These are phyloP conservation scores for Boleophthalmus pectinirostris DNA, from an alignment of 2,113 vertebrate species.

Conservation along the genomic window DNA sequence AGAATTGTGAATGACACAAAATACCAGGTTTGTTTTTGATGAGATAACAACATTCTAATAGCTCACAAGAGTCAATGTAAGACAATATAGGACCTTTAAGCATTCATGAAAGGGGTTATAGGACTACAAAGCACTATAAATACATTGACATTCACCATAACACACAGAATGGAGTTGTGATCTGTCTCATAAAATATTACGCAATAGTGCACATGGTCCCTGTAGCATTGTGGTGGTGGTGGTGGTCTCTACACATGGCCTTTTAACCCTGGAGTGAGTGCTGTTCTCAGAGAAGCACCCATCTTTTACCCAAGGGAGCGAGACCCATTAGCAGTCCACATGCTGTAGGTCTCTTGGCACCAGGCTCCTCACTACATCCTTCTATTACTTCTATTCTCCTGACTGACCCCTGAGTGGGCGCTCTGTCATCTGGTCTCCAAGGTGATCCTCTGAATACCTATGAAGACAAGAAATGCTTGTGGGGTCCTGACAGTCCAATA, in stretches of 20 bases:
- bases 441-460: constrained; percentile 55
- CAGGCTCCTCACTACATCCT: constrained; percentile 5
- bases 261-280: constrained; percentile 34
- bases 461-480: constrained; percentile 27
- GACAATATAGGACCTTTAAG: too few species aligned
- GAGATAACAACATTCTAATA: too few species aligned
- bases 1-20: too few species aligned
- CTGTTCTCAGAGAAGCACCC: constrained; percentile 25
- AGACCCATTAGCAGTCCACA: constrained; percentile 27
- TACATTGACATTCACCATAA: neutral
- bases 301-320: constrained; percentile 3
- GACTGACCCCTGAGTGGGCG: constrained; percentile 25
- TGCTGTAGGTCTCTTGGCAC: constrained; percentile 13
- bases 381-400: constrained; percentile 9
- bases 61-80: too few species aligned
- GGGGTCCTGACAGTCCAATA: constrained; percentile 27
- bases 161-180: neutral
- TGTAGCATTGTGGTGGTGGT: constrained; percentile 7
- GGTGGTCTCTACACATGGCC: constrained; percentile 29
- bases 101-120: neutral
- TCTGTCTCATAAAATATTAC: neutral
- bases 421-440: constrained; percentile 33
- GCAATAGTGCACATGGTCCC: constrained; percentile 4
- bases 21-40: too few species aligned
- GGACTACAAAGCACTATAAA: neutral